These are phyloP conservation scores for Peribatodes rhomboidaria DNA, from an alignment of 2,888 invertebrate genomes.

Conservation along the genomic window DNA sequence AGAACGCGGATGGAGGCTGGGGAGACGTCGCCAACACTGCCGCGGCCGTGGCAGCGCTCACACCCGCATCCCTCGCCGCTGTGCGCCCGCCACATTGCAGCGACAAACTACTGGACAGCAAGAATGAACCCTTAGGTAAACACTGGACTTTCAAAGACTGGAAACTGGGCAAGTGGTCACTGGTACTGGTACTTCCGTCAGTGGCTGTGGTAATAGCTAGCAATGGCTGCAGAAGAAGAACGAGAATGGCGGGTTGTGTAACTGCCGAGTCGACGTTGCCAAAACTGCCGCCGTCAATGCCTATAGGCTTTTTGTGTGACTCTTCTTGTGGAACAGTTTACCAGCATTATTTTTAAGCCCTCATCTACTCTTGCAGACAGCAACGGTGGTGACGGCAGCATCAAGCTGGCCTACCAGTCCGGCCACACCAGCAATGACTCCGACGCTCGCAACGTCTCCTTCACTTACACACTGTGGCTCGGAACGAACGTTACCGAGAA, in stretches of 20 bases:
- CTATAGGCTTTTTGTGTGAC: too few relatives aligned
- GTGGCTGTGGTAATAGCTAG: too few relatives aligned
- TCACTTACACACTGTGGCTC: constrained; percentile 95
- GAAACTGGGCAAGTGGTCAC: too few relatives aligned
- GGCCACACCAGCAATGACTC: constrained; percentile 86
- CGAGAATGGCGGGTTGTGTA: too few relatives aligned
- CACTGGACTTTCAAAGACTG: not conserved
- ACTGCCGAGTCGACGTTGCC: too few relatives aligned
- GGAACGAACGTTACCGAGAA: constrained; percentile 94
- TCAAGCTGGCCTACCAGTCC: constrained; percentile 79
- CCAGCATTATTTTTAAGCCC: not conserved
- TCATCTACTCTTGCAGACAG: constrained; percentile 61
- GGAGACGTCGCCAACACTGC: constrained; percentile 91
- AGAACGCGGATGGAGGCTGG: constrained; percentile 93
- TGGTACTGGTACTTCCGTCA: too few relatives aligned
- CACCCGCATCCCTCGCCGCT: constrained; percentile 90
- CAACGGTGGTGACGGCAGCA: constrained; percentile 78
- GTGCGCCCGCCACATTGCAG: constrained; percentile 87
- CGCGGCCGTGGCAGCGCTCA: constrained; percentile 92
- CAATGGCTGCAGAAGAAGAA: too few relatives aligned
- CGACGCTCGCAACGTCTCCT: constrained; percentile 90
- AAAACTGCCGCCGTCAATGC: too few relatives aligned
- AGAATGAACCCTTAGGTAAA: constrained; percentile 83
- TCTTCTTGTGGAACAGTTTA: not conserved
- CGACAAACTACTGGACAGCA: constrained; percentile 82